Evolutionary conservation across 2,113 vertebrate species (phyloP).

Genomic region (Microcebus jonahi): DNA sequence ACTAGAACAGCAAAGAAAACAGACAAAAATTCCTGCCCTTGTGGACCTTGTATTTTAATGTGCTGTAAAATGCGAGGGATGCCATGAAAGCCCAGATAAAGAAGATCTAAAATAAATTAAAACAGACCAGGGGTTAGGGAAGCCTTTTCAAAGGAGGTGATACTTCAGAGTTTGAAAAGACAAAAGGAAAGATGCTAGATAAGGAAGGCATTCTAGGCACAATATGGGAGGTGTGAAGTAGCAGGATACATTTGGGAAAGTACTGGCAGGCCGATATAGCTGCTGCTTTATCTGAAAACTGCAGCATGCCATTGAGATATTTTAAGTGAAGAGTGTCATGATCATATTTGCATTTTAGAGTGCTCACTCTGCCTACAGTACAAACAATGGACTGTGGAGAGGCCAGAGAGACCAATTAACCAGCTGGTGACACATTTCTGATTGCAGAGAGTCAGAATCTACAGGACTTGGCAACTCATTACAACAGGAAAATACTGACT

Average conservation of each 20-base stretch:
- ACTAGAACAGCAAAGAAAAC: background rate
- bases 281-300: slow-evolving; percentile 30
- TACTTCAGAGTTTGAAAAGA: background rate
- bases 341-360: background rate
- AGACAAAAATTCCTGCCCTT: background rate
- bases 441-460: background rate
- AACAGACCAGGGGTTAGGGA: background rate
- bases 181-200: background rate
- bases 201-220: background rate
- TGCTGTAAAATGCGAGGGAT: background rate
- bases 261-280: background rate
- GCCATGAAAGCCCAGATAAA: background rate
- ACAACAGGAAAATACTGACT: background rate
- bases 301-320: background rate
- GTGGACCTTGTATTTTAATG: background rate
- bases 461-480: background rate
- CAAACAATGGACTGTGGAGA: background rate
- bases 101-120: background rate
- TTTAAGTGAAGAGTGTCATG: background rate
- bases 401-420: background rate
- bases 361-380: background rate
- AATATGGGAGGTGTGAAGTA: background rate
- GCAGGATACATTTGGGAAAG: background rate
- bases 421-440: background rate
- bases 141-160: background rate